phyloP scores from a whole-genome alignment of 1,140 invertebrate species.

The Aphelenchoides avenae region DNA sequence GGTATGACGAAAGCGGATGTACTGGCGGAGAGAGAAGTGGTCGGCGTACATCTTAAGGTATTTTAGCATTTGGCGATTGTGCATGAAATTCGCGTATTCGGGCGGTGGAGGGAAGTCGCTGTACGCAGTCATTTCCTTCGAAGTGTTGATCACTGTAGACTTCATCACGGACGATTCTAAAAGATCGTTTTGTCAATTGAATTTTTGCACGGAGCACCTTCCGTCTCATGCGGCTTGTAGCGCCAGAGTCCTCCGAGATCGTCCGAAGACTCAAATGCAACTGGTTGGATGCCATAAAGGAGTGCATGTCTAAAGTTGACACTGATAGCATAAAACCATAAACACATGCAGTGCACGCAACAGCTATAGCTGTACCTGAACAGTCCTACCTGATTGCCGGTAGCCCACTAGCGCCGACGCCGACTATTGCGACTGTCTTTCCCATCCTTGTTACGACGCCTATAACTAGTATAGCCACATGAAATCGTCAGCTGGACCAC shows the following conservation, averaged over 20 bases:
- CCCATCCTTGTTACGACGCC: too few relatives aligned
- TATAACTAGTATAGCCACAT: too few relatives aligned
- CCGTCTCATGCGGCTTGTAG: slow-evolving; percentile 34
- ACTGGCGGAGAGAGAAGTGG: slow-evolving; percentile 56
- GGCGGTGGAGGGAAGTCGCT: slow-evolving; percentile 62
- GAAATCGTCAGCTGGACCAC: too few relatives aligned
- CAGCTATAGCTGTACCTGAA: too few relatives aligned
- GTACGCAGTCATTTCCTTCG: slow-evolving; percentile 60
- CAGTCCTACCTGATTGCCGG: too few relatives aligned
- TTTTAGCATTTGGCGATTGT: slow-evolving; percentile 60
- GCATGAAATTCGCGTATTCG: slow-evolving; percentile 61
- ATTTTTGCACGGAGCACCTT: slow-evolving; percentile 17
- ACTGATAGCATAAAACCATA: too few relatives aligned
- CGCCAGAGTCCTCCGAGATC: slow-evolving; percentile 59
- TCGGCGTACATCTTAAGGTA: slow-evolving; percentile 61
- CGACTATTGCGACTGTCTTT: too few relatives aligned
- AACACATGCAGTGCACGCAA: too few relatives aligned
- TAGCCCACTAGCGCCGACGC: too few relatives aligned
- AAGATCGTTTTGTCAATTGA: slow-evolving; percentile 48
- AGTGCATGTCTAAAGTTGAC: slow-evolving; percentile 47
- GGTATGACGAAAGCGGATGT: slow-evolving; percentile 58
- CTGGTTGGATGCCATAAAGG: slow-evolving; percentile 36
- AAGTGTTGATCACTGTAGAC: slow-evolving; percentile 63
- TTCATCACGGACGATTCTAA: slow-evolving; percentile 60
- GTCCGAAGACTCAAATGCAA: slow-evolving; percentile 60